Conservation (phyloP, 1,140 invertebrate species). For the Pogonomyrmex californicus region DNA sequence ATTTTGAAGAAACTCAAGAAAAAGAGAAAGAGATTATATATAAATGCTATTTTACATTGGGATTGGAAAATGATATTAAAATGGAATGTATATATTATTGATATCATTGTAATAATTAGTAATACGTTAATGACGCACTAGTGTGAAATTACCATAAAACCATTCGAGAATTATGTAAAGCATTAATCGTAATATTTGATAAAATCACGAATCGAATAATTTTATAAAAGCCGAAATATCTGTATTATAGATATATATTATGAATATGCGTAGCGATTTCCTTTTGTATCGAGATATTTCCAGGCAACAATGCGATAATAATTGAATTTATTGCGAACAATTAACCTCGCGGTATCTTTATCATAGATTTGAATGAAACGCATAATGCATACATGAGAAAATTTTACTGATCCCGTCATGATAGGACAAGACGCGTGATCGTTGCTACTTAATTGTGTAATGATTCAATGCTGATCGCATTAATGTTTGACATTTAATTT, state of each 20-base stretch:
- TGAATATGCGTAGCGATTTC: neutral
- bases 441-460: slow-evolving; percentile 62
- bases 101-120: slow-evolving; percentile 35
- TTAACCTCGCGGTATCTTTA: slow-evolving; percentile 58
- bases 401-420: slow-evolving; percentile 37
- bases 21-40: neutral
- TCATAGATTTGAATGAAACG: slow-evolving; percentile 55
- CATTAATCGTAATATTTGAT: slow-evolving; percentile 24
- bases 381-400: slow-evolving; percentile 29
- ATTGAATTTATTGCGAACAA: slow-evolving; percentile 20
- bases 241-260: slow-evolving; percentile 9
- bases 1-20: neutral
- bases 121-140: slow-evolving; percentile 3
- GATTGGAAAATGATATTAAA: slow-evolving; percentile 11
- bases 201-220: slow-evolving; percentile 31
- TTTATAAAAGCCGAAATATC: neutral
- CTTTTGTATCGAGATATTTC: slow-evolving; percentile 28
- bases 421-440: slow-evolving; percentile 5
- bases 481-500: slow-evolving; percentile 70
- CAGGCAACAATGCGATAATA: neutral
- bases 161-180: slow-evolving; percentile 16
- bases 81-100: slow-evolving; percentile 20
- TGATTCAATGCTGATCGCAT: slow-evolving; percentile 45
- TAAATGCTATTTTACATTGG: neutral
- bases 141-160: neutral